phyloP scores from a whole-genome alignment of 2,797 vertebrate genomes.

The Peromyscus aztecus region DNA sequence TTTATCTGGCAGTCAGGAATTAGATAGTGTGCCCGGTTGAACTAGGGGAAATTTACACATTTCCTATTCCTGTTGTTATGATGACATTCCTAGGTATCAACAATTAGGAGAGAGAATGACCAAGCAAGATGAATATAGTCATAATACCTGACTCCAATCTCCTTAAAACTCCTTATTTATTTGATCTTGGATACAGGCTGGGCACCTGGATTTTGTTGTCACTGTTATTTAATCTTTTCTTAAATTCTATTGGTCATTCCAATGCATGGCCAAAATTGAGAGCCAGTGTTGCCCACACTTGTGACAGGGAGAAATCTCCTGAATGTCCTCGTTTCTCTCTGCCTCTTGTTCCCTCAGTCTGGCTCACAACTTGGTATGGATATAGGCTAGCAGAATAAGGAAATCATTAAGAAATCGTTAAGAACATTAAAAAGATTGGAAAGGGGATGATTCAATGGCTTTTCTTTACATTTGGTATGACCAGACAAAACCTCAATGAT shows the following conservation, averaged over 20 bases:
- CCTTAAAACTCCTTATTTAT: neutral
- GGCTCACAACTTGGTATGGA: neutral
- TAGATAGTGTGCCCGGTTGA: slow-evolving; percentile 82
- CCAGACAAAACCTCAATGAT: neutral
- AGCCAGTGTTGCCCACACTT: neutral
- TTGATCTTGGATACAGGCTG: neutral
- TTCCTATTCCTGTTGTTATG: slow-evolving; percentile 62
- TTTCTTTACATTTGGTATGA: neutral
- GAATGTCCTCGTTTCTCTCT: neutral
- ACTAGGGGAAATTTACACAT: slow-evolving; percentile 77
- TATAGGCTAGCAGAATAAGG: neutral
- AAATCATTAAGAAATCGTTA: neutral
- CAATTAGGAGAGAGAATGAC: slow-evolving; percentile 56
- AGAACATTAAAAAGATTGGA: neutral
- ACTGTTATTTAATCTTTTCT: neutral
- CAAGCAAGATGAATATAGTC: neutral
- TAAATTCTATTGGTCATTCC: neutral
- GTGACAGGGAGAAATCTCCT: neutral
- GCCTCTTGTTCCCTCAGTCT: neutral
- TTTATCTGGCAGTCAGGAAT: slow-evolving; percentile 85
- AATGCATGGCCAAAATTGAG: neutral
- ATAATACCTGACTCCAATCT: neutral
- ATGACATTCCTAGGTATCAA: slow-evolving; percentile 69
- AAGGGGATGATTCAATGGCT: neutral
- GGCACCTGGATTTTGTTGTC: neutral